Conservation (phyloP, 2,888 invertebrate species). For the Anagyrus pseudococci region DNA sequence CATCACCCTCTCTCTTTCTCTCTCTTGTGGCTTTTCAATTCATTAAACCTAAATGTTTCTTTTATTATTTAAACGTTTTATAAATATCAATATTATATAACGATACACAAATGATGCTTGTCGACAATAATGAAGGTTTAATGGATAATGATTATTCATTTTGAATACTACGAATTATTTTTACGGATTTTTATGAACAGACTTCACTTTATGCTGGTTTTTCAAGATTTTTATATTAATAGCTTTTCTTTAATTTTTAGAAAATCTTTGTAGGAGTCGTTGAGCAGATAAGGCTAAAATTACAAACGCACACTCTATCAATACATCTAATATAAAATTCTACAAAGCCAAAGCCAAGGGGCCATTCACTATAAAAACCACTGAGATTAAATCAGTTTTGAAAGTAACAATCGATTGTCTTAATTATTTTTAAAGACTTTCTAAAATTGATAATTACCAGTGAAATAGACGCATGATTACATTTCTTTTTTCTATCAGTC, state of each 20-base stretch:
- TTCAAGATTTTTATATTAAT: too few relatives aligned
- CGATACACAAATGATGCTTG: slow-evolving; percentile 24
- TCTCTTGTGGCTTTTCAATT: slow-evolving; percentile 14
- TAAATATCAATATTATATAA: slow-evolving; percentile 20
- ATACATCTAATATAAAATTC: slow-evolving; percentile 21
- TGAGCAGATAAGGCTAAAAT: slow-evolving; percentile 17
- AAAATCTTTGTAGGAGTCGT: slow-evolving; percentile 19
- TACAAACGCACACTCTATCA: slow-evolving; percentile 28
- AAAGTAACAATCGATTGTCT: background rate
- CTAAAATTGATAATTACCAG: slow-evolving; percentile 17
- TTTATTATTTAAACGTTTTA: slow-evolving; percentile 7
- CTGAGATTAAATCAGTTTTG: slow-evolving; percentile 12
- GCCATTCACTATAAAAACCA: slow-evolving; percentile 38
- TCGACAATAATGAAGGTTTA: slow-evolving; percentile 13
- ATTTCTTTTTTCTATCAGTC: background rate
- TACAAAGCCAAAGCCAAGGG: slow-evolving; percentile 34
- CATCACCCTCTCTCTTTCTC: slow-evolving; percentile 13
- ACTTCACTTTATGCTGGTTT: too few relatives aligned
- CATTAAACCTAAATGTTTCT: background rate
- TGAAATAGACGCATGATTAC: background rate
- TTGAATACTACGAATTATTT: background rate
- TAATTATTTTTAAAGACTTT: slow-evolving; percentile 20
- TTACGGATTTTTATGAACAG: background rate
- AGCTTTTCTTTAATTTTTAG: slow-evolving; percentile 26
- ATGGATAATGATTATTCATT: slow-evolving; percentile 10